Evolutionary conservation across 2,113 vertebrate species (phyloP), one percentile per base, ranked within the genome.

Genomic region (Crotalus viridis): DNA sequence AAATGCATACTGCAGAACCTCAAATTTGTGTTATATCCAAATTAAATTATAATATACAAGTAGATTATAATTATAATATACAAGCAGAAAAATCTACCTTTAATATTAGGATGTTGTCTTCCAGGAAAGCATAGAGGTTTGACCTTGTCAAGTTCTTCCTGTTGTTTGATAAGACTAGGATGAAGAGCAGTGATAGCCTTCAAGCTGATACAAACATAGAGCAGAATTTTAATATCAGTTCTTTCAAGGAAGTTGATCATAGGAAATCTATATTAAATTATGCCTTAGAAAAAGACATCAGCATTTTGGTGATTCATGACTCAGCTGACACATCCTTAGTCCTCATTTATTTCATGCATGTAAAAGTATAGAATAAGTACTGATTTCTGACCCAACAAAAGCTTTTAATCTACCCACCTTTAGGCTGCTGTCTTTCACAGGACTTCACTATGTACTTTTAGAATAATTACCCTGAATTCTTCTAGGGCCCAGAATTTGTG

Each of bases 141-240:
- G 33, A 56, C 59, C 21, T 55, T 33, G 21, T 1, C 91, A 1
- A 0, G 19, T 92, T 95, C 64, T 93, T 85, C 87, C 94, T 90
- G 88, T 28, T 90, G 54, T 28, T 85, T 81, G 85, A 52, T 89
- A 59, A 55, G 92, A 59, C 21, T 85, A 24, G 89, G 33, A 5
- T 89, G 94, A 64, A 59, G 12, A 0, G 43, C 43, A 22, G 39
- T 90, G 46, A 96, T 94, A 39, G 94, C 93, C 59, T 91, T 93
- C 59, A 94, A 86, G 85, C 95, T 96, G 87, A 8, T 12, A 13
- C 26, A 17, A 26, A 91, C 0, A 39, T 17, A n/a, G 54, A 87
- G 28, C 10, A 61, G 52, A 5, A 33, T 59, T 54, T 10, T 12
- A 43, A 46, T 4, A 26, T 43, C 19, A 69, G 28, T 69, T 33